Evolutionary conservation across 2,797 vertebrate species (phyloP).

Genomic region (Sternotherus odoratus): DNA sequence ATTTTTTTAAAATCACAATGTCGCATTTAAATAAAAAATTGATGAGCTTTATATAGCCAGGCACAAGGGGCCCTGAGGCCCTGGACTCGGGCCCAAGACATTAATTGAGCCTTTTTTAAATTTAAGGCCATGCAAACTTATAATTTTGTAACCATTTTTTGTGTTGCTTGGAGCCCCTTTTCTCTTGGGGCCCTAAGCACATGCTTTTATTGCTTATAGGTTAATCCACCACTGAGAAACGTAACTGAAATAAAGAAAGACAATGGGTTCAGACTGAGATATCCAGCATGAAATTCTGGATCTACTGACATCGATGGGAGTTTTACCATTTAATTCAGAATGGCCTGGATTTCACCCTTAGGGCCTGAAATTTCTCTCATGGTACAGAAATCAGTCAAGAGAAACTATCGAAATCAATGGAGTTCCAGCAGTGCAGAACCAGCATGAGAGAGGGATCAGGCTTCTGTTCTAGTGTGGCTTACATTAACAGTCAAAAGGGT

Average conservation of each 20-base stretch:
- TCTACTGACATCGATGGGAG: not conserved
- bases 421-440: not conserved
- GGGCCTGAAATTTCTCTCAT: not conserved
- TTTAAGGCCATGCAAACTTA: no score
- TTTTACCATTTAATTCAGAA: not conserved
- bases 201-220: no score
- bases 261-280: rapidly evolving
- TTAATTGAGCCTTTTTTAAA: no score
- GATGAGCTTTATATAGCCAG: no score
- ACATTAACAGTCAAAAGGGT: not conserved
- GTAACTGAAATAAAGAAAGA: not conserved
- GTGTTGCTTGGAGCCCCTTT: no score
- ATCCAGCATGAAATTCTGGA: not conserved
- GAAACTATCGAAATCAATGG: not conserved
- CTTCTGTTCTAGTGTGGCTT: not conserved
- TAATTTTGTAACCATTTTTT: no score
- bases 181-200: no score
- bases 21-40: no score
- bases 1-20: no score
- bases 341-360: not conserved
- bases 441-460: not conserved
- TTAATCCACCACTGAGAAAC: no score
- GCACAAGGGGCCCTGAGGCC: no score
- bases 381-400: not conserved
- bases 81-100: no score